Percentiles rank a stretch among this genome's conserved stretches.
phyloP scores from a whole-genome alignment of 2,888 invertebrate species.

The Torymus tubicola region DNA sequence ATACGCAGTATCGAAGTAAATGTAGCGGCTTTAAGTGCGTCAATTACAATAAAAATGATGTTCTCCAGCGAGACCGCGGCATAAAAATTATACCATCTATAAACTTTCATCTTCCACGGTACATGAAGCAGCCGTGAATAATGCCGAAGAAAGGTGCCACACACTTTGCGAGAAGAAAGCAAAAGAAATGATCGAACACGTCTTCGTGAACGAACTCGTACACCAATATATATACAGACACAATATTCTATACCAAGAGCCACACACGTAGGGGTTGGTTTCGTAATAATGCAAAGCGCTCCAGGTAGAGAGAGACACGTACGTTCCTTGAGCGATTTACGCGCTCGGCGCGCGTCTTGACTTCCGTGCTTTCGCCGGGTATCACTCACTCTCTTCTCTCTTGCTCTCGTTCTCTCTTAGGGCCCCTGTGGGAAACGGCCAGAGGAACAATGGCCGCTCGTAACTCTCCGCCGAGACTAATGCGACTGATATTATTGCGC shows the following conservation, averaged over 20 bases:
- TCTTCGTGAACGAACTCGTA: too few relatives aligned
- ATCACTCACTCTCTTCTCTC: constrained; percentile 36
- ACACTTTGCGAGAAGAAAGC: constrained; percentile 2
- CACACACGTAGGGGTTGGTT: constrained; percentile 42
- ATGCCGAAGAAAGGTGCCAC: constrained; percentile 13
- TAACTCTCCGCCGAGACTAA: constrained; percentile 61
- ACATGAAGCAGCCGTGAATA: constrained; percentile 43
- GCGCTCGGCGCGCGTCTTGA: constrained; percentile 40
- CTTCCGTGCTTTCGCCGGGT: constrained; percentile 36
- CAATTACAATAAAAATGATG: constrained; percentile 52
- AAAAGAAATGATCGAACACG: constrained; percentile 19
- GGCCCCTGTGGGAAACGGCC: constrained; percentile 56
- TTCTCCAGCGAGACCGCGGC: constrained; percentile 37
- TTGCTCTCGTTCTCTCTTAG: constrained; percentile 34
- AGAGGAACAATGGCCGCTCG: constrained; percentile 58
- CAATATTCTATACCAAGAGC: neutral
- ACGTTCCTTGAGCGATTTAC: constrained; percentile 44
- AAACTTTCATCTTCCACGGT: constrained; percentile 45
- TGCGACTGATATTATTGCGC: constrained; percentile 58
- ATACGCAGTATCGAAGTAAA: constrained; percentile 37
- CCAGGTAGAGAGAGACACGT: constrained; percentile 3
- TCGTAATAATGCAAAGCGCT: constrained; percentile 39
- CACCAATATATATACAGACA: neutral
- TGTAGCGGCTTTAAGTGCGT: constrained; percentile 44
- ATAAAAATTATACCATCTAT: constrained; percentile 57